Evolutionary conservation across 1,140 invertebrate species (phyloP).

Genomic region (Bombus sibiricus): DNA sequence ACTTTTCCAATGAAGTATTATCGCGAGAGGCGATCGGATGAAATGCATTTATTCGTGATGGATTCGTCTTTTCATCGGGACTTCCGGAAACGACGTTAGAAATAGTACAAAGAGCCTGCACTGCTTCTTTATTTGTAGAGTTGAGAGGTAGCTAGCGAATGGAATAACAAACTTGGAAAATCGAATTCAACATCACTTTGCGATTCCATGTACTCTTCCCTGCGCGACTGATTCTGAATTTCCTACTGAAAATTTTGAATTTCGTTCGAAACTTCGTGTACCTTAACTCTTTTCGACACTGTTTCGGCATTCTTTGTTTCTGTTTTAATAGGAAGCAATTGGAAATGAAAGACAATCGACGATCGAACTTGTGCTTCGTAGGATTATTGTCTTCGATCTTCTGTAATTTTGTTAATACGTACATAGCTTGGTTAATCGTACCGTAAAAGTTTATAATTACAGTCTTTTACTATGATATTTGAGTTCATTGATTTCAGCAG

Average conservation of each 20-base stretch:
- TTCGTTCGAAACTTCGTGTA: background rate
- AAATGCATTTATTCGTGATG: slow-evolving; percentile 3
- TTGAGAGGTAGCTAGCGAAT: background rate
- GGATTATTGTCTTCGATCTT: too few relatives aligned
- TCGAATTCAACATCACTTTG: slow-evolving; percentile 16
- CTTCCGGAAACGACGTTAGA: background rate
- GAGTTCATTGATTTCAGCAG: too few relatives aligned
- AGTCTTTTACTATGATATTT: too few relatives aligned
- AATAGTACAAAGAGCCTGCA: background rate
- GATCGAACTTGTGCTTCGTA: too few relatives aligned
- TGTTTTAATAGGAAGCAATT: too few relatives aligned
- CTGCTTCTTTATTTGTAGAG: slow-evolving; percentile 16
- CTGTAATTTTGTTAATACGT: too few relatives aligned
- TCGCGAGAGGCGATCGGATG: background rate
- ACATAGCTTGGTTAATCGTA: too few relatives aligned
- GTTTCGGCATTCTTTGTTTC: too few relatives aligned
- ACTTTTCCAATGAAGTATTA: background rate
- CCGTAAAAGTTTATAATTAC: too few relatives aligned
- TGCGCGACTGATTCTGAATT: background rate
- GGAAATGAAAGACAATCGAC: too few relatives aligned
- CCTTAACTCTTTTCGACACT: too few relatives aligned
- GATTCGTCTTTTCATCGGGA: background rate
- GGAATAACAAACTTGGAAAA: slow-evolving; percentile 19
- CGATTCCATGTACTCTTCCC: background rate
- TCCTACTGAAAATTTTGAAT: slow-evolving; percentile 13